Base-by-base conservation (phyloP, 2,888 invertebrate genomes). In the Sarcophaga carnaria region DNA sequence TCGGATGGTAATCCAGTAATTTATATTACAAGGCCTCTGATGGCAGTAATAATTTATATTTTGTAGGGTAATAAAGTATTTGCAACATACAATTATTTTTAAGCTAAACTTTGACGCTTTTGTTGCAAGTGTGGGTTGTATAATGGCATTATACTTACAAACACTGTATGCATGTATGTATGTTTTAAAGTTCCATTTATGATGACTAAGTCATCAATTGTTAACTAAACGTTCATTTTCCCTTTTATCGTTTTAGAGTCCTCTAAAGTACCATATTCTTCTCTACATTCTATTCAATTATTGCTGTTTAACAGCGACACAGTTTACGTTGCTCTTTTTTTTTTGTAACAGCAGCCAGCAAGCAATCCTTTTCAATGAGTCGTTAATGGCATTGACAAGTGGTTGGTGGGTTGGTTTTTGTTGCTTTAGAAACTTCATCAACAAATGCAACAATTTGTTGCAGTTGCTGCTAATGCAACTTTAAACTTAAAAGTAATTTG, bases 361-460 rank as follows among this genome's bases (percentile, higher is more conserved):
- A 54, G 63, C 74, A 22, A 75, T 79, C 75, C 83, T 79, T 84
- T 84, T 84, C 17, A 37, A 66, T 85, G 76, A 66, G 60, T 85
- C 80, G 69, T 80, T 87, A 85, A 87, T 87, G 80, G 83, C 82
- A 85, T 87, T 85, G 87, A 87, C 87, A 87, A 87, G 87, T 87
- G 79, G 82, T 85, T 87, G 37, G n/a, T n/a, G 70, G 60, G 77
- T 80, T 85, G 67, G 77, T 54, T 77, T 80, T 80, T 71, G 84
- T 77, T 77, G 76, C 82, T 86, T 86, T 78, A 77, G 64, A 78
- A 86, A 83, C 69, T 72, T 81, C 81, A 85, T 81, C 54, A 81
- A 25, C 47, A 47, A 62, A 27, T 74, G 64, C 8, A 54, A 17
- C 17, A 60, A 8, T 63, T 67, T 75, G 37, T n/a, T 27, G 49